phyloP scores from a whole-genome alignment of 2,113 vertebrate species.

The Bubo blakistoni region DNA sequence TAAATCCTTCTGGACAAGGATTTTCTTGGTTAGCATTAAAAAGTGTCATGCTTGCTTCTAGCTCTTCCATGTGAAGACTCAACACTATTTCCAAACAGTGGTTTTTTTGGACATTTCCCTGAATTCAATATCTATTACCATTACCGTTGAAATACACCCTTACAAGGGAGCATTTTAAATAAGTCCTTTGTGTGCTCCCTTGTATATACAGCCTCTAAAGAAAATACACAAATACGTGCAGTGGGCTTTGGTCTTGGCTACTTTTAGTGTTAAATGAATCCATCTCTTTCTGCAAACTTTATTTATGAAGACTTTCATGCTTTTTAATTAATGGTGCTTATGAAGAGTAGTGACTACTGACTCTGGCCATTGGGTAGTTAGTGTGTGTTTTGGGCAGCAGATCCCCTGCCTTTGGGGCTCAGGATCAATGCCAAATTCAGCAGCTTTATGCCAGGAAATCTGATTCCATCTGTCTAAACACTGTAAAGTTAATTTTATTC shows the following conservation, averaged over 20 bases:
- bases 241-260: not conserved
- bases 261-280: not conserved
- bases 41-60: not conserved
- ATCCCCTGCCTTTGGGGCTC: not conserved
- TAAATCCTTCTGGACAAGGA: conserved; percentile 38
- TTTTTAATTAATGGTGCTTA: not conserved
- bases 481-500: not conserved
- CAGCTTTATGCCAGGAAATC: conserved; percentile 8
- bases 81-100: not conserved
- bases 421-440: not conserved
- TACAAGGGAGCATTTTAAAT: conserved; percentile 18
- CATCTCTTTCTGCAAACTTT: not conserved
- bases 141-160: not conserved
- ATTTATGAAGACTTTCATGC: not conserved
- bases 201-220: not conserved
- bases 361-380: not conserved
- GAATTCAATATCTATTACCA: not conserved
- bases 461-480: conserved; percentile 34
- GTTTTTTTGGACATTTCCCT: not conserved
- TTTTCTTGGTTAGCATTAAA: not conserved
- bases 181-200: conserved; percentile 2
- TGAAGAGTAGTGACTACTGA: not conserved
- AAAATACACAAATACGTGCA: not conserved
- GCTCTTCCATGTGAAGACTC: not conserved
- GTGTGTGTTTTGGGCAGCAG: not conserved